Conservation (phyloP, 2,797 vertebrate genomes). For the Helicolenus hilgendorfi region DNA sequence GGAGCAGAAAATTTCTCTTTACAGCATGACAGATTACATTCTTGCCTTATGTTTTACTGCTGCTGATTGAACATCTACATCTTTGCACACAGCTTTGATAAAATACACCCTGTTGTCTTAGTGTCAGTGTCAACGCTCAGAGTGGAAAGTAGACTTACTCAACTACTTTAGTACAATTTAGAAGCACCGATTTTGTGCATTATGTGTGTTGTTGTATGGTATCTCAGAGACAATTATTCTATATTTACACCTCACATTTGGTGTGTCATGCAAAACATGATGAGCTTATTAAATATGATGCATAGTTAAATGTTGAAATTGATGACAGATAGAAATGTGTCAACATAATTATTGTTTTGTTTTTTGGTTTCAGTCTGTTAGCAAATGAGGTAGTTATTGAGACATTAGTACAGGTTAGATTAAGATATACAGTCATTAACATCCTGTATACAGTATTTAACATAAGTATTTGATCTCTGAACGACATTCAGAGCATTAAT, state of each 20-base stretch:
- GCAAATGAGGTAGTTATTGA: background rate
- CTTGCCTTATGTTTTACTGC: slow-evolving; percentile 29
- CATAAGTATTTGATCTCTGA: background rate
- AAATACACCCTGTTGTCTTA: background rate
- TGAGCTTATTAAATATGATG: background rate
- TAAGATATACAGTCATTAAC: background rate
- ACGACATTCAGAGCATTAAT: background rate
- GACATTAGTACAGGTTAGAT: background rate
- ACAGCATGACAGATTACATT: slow-evolving; percentile 36
- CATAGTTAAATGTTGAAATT: background rate
- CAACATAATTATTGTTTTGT: too few relatives aligned
- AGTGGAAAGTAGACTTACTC: background rate
- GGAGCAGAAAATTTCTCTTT: slow-evolving; percentile 56
- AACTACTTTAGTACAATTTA: background rate
- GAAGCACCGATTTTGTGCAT: background rate
- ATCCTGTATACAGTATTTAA: background rate
- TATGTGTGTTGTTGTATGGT: too few relatives aligned
- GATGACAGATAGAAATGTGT: background rate
- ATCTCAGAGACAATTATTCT: background rate
- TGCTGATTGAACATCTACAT: slow-evolving; percentile 32
- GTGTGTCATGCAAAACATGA: too few relatives aligned
- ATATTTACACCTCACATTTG: background rate
- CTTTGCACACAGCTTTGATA: slow-evolving; percentile 5
- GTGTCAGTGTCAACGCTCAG: background rate
- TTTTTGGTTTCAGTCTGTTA: background rate